Percentiles rank a stretch among this genome's conserved stretches.
Evolutionary conservation across 2,113 vertebrate genomes (phyloP).

Genomic region (Colinus virginianus): DNA sequence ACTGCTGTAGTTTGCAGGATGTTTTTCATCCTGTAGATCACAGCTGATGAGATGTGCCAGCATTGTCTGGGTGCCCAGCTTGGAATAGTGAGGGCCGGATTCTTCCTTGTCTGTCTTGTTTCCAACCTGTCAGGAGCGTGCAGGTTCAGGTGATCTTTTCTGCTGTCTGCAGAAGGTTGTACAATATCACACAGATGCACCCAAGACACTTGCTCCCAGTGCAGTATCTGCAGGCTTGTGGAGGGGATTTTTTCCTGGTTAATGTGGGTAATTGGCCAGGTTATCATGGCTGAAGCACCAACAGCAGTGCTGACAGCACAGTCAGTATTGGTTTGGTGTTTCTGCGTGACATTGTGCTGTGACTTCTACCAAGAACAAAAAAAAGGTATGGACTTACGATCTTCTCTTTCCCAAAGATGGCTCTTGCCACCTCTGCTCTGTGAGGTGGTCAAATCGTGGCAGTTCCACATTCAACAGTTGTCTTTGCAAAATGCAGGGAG

Average conservation of each 20-base stretch:
- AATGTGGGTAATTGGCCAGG: not conserved
- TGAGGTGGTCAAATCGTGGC: not conserved
- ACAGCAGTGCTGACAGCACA: too few relatives aligned
- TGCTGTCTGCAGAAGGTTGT: not conserved
- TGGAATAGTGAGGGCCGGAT: not conserved
- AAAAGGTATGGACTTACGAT: not conserved
- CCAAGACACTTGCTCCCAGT: rapidly evolving
- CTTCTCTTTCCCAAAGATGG: not conserved
- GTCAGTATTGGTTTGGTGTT: not conserved
- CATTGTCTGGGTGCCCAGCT: not conserved
- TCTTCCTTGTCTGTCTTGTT: not conserved
- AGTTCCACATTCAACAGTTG: not conserved
- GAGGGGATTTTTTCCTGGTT: not conserved
- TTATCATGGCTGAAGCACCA: rapidly evolving
- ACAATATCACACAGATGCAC: rapidly evolving
- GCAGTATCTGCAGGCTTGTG: rapidly evolving
- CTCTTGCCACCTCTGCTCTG: not conserved
- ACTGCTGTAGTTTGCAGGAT: slow-evolving; percentile 31
- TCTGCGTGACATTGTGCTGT: not conserved
- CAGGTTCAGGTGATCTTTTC: rapidly evolving
- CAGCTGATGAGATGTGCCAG: not conserved
- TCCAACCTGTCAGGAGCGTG: not conserved
- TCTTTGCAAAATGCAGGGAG: not conserved
- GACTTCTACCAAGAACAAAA: not conserved
- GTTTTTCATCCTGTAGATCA: not conserved